phyloP scores from a whole-genome alignment of 1,140 invertebrate species.

The Telenomus remus region DNA sequence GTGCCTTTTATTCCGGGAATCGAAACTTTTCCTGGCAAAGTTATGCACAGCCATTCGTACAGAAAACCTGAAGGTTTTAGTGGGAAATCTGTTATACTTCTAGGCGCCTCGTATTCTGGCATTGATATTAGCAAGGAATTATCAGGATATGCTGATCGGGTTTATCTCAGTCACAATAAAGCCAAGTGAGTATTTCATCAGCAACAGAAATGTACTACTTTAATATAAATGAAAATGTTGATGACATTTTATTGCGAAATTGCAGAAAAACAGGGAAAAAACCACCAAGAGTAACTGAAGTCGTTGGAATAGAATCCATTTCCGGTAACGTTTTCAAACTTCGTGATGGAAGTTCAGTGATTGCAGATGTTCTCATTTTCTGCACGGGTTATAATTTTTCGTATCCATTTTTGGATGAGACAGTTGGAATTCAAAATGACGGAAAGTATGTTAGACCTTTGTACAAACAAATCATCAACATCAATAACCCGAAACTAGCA shows the following conservation, averaged over 20 bases:
- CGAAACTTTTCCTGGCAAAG: slow-evolving; percentile 77
- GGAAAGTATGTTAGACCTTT: slow-evolving; percentile 81
- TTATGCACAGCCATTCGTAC: slow-evolving; percentile 83
- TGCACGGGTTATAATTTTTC: slow-evolving; percentile 79
- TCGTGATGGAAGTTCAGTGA: slow-evolving; percentile 51
- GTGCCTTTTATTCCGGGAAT: slow-evolving; percentile 78
- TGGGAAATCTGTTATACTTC: slow-evolving; percentile 78
- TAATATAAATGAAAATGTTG: too few relatives aligned
- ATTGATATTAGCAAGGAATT: slow-evolving; percentile 81
- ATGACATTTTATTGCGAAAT: too few relatives aligned
- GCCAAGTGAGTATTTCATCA: slow-evolving; percentile 61
- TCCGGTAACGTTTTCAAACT: slow-evolving; percentile 51
- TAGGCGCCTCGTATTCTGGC: slow-evolving; percentile 83
- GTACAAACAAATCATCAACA: slow-evolving; percentile 84
- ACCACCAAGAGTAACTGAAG: slow-evolving; percentile 60
- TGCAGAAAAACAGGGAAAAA: slow-evolving; percentile 57
- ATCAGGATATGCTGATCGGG: slow-evolving; percentile 69
- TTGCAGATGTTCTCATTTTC: slow-evolving; percentile 59
- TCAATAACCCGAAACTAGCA: slow-evolving; percentile 80
- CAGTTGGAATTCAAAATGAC: slow-evolving; percentile 76
- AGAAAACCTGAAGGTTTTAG: slow-evolving; percentile 77
- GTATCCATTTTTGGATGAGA: slow-evolving; percentile 80
- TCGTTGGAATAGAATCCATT: slow-evolving; percentile 59
- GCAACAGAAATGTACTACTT: too few relatives aligned
- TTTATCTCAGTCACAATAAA: slow-evolving; percentile 72